A percentile compares a stretch with the other conserved stretches of the same genome.
phyloP scores from a whole-genome alignment of 2,797 vertebrate genomes.

The Gymnoscopelus microlampas region DNA sequence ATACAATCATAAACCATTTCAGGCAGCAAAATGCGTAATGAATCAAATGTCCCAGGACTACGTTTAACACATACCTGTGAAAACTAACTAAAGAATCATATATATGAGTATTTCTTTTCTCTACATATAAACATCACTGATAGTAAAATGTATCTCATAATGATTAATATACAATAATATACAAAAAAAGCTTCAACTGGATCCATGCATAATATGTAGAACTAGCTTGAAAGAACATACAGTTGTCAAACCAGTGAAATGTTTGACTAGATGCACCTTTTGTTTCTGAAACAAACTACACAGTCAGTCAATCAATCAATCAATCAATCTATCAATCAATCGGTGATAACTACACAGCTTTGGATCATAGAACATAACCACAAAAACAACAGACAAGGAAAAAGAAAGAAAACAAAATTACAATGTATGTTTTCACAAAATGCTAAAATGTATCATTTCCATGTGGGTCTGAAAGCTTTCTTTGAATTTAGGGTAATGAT shows the following conservation, averaged over 20 bases:
- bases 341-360: conserved; percentile 34
- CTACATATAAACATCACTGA: conserved; percentile 65
- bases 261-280: conserved; percentile 54
- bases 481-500: neutral
- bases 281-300: conserved; percentile 52
- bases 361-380: conserved; percentile 32
- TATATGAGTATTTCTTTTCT: conserved; percentile 22
- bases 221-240: conserved; percentile 74
- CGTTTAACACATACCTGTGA: conserved; percentile 56
- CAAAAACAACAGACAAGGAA: neutral
- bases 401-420: conserved; percentile 15
- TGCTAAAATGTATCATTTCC: neutral
- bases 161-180: conserved; percentile 75
- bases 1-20: too few species aligned
- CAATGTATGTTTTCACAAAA: neutral
- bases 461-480: too few species aligned
- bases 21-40: too few species aligned
- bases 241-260: conserved; percentile 44
- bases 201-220: conserved; percentile 76
- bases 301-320: conserved; percentile 23
- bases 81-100: conserved; percentile 36
- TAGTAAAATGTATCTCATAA: conserved; percentile 49
- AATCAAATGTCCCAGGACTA: conserved; percentile 4
- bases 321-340: conserved; percentile 12
- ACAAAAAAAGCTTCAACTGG: conserved; percentile 75